Percentiles rank a stretch among this genome's conserved stretches.
These are phyloP conservation scores for Dasypogon diadema DNA, from an alignment of 2,888 invertebrate genomes.

Conservation along the genomic window DNA sequence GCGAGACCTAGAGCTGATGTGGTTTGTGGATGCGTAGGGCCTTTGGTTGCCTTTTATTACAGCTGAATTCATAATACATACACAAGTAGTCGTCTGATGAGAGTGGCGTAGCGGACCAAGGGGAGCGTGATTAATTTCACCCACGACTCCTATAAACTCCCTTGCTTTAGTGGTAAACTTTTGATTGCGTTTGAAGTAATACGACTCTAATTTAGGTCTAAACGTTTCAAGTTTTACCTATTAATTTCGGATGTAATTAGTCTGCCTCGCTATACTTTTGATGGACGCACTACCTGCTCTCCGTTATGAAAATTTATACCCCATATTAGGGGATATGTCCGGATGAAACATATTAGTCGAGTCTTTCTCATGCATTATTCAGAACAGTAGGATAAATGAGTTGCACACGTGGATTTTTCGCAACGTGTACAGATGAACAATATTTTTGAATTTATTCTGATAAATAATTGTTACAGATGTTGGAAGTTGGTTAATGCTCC, in stretches of 20 bases:
- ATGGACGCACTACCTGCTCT: not conserved
- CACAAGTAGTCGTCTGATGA: not conserved
- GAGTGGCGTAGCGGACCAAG: not conserved
- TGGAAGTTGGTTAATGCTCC: too few relatives aligned
- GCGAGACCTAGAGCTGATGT: not conserved
- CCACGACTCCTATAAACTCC: constrained; percentile 14
- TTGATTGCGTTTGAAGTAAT: constrained; percentile 45
- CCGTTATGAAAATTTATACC: constrained; percentile 31
- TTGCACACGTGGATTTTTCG: not conserved
- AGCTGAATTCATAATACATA: not conserved
- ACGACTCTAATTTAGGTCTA: constrained; percentile 38
- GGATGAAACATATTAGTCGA: not conserved
- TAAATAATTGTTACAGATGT: too few relatives aligned
- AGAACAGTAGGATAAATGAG: not conserved
- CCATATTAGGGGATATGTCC: constrained; percentile 12
- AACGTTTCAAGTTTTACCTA: constrained; percentile 45
- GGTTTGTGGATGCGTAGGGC: not conserved
- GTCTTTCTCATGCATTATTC: not conserved
- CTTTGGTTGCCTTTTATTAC: not conserved
- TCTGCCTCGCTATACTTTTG: constrained; percentile 4
- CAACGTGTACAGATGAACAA: constrained; percentile 7
- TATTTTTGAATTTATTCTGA: constrained; percentile 5
- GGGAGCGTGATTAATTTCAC: constrained; percentile 29
- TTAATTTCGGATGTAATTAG: constrained; percentile 43
- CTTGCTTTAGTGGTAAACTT: constrained; percentile 41